These are phyloP conservation scores for Dromiciops gliroides DNA, from an alignment of 2,113 vertebrate genomes.

Conservation along the genomic window DNA sequence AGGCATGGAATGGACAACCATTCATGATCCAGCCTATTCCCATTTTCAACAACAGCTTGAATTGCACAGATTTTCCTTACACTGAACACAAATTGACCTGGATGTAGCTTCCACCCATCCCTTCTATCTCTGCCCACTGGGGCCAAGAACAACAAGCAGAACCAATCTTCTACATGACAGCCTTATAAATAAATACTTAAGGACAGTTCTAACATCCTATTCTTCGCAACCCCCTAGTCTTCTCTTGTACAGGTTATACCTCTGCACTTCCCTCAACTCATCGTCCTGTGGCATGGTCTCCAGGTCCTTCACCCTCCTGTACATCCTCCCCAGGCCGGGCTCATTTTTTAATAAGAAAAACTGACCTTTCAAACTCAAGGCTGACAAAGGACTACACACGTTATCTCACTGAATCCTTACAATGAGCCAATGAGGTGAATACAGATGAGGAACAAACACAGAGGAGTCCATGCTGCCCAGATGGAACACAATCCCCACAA, in stretches of 20 bases:
- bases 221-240: not conserved
- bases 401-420: not conserved
- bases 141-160: not conserved
- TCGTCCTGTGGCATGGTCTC: no score
- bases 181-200: not conserved
- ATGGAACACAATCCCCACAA: not conserved
- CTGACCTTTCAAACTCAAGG: not conserved
- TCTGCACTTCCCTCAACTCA: not conserved
- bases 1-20: not conserved
- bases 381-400: not conserved
- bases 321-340: not conserved
- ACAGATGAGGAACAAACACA: not conserved
- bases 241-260: not conserved
- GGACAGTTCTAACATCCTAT: not conserved
- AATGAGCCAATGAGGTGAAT: not conserved
- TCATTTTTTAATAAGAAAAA: no score
- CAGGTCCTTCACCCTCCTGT: not conserved
- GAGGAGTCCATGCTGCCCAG: not conserved
- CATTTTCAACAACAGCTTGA: not conserved
- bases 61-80: not conserved
- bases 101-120: not conserved
- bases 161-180: not conserved
- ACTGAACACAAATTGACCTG: not conserved
- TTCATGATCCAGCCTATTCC: not conserved
- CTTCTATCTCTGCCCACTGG: not conserved